phyloP scores from a whole-genome alignment of 2,888 invertebrate species.

The Nebria brevicollis region DNA sequence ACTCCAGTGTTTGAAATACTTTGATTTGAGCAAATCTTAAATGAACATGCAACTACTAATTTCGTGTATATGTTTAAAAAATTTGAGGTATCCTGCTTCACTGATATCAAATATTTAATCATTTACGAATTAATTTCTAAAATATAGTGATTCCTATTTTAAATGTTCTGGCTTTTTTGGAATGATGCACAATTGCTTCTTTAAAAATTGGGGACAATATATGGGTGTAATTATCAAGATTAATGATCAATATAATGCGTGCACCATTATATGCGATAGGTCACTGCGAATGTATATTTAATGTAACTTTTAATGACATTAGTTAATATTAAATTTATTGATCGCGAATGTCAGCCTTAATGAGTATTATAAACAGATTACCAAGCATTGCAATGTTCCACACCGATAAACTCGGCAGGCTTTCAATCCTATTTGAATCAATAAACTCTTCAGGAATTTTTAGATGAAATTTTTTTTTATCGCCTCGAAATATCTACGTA shows the following conservation, averaged over 20 bases:
- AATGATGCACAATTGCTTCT: neutral
- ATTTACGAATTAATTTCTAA: no score
- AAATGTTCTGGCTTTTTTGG: no score
- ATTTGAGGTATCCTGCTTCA: no score
- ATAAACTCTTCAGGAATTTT: constrained; percentile 7
- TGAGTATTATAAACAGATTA: neutral
- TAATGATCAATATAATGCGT: neutral
- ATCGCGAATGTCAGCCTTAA: neutral
- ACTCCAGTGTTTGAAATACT: neutral
- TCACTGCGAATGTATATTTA: neutral
- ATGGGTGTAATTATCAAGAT: neutral
- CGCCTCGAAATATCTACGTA: neutral
- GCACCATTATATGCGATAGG: neutral
- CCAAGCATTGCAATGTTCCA: neutral
- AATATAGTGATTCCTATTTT: no score
- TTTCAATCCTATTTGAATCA: neutral
- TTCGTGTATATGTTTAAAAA: no score
- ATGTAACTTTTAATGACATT: neutral
- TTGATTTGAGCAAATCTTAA: neutral
- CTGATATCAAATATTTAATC: no score
- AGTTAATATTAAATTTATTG: neutral
- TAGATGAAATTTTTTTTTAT: constrained; percentile 5
- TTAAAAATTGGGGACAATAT: neutral
- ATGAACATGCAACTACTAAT: neutral
- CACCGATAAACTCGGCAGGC: neutral